Percentiles rank a stretch among this genome's conserved stretches.
phyloP scores from a whole-genome alignment of 30 jellyfish, hydroid and myxozoan species.

The Aurelia sp. region DNA sequence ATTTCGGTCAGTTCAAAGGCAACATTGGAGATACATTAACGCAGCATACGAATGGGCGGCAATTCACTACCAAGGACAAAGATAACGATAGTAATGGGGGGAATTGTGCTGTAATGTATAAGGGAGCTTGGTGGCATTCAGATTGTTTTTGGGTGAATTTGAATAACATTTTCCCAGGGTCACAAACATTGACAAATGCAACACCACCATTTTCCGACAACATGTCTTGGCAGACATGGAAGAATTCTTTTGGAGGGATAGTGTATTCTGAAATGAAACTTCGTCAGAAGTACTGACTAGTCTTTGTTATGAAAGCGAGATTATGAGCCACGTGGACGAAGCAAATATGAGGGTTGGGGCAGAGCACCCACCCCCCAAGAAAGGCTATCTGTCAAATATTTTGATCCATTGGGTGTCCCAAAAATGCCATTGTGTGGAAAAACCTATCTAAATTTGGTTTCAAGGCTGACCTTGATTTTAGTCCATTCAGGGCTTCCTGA shows the following conservation, averaged over 20 bases:
- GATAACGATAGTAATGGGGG: background rate
- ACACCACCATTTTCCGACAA: background rate
- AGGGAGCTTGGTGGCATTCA: constrained; percentile 17
- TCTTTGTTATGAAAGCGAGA: background rate
- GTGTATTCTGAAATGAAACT: constrained; percentile 5
- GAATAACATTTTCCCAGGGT: constrained; percentile 2
- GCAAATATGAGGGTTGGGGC: no score
- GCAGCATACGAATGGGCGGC: background rate
- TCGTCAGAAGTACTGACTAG: background rate
- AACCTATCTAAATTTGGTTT: no score
- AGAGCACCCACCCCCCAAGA: no score
- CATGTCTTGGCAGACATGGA: background rate
- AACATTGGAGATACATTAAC: constrained; percentile 17
- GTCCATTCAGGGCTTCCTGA: no score
- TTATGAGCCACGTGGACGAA: no score
- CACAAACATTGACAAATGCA: background rate
- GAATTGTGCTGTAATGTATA: background rate
- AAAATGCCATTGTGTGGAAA: no score
- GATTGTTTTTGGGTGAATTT: background rate
- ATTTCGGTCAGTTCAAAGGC: background rate
- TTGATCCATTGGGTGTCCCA: no score
- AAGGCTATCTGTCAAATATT: no score
- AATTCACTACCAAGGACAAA: background rate
- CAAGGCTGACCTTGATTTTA: no score
- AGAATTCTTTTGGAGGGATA: background rate